Base-by-base conservation (phyloP, 2,797 vertebrate species). In the Cheirogaleus major region DNA sequence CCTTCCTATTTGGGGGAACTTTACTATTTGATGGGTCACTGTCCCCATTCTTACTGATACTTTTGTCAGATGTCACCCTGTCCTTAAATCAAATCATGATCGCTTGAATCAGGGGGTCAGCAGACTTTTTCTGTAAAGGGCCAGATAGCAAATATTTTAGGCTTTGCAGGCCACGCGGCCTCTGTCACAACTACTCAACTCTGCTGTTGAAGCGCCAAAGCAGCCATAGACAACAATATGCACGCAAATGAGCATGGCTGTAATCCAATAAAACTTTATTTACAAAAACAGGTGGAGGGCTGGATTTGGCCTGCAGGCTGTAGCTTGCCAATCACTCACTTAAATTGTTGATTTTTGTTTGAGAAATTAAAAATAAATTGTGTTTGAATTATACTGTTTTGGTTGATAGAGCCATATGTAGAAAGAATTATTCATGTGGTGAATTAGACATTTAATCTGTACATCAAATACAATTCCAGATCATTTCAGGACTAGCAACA, bases 321-420 rank as follows among this genome's bases (percentile, higher is more conserved):
- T 67, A 75, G 69, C 61, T 95, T 97, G 79, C 81, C 43, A 95
- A 38, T 79, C 23, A 72, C 25, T 30, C 73, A 92, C 87, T 96
- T 89, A 81, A 88, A 82, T 95, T 97, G 87, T 97, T 96, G 78
- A 91, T 65, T 94, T 90, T 89, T 84, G 94, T 92, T 97, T 94
- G 0, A 23, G 85, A 98, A 95, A 96, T 98, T 82, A 97, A 98
- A 97, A 96, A 88, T 96, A 97, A 98, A 94, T 92, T 89, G 91
- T 96, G 43, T 92, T 98, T 97, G 96, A 98, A 98, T 97, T 98
- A 97, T 97, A 98, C 91, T 98, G 98, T 98, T 98, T 98, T 98
- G 98, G 97, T 98, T 85, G 78, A 96, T 85, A 97, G 86, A 97
- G 86, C 97, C 97, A 97, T 94, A 95, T 95, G 93, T 97, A 98